Evolutionary conservation across 2,797 vertebrate genomes (phyloP).

Genomic region (Micromesistius poutassou): DNA sequence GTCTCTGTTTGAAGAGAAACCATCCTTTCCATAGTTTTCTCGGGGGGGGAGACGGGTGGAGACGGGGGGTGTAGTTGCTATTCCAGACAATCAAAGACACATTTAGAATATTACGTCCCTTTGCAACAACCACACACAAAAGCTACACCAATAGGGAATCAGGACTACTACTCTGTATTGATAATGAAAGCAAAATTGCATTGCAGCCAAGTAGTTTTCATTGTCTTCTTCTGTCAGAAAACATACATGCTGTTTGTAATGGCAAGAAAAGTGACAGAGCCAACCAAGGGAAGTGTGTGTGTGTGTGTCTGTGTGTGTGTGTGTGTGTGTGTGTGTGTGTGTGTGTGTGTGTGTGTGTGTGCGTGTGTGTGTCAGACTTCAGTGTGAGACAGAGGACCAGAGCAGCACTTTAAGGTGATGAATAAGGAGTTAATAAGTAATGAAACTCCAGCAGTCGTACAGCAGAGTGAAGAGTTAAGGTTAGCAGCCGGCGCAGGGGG

Average conservation of each 20-base stretch:
- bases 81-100: neutral
- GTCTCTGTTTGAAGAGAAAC: conserved; percentile 42
- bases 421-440: neutral
- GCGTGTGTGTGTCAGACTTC: neutral
- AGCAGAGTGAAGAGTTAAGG: conserved; percentile 26
- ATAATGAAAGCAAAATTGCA: neutral
- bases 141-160: neutral
- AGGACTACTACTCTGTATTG: neutral
- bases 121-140: neutral
- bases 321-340: too few relatives aligned
- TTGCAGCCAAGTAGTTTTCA: too few relatives aligned
- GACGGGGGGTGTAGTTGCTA: neutral
- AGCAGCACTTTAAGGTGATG: neutral
- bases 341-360: too few relatives aligned
- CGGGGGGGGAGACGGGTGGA: too few relatives aligned
- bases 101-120: too few relatives aligned
- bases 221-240: too few relatives aligned
- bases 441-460: neutral
- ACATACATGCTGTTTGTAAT: too few relatives aligned
- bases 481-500: conserved; percentile 35
- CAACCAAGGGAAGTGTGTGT: too few relatives aligned
- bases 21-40: neutral
- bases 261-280: too few relatives aligned
- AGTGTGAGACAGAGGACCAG: neutral
- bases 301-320: too few relatives aligned